Evolutionary conservation across 2,888 invertebrate species (phyloP).

Genomic region (Gastracanthus pulcherrimus): DNA sequence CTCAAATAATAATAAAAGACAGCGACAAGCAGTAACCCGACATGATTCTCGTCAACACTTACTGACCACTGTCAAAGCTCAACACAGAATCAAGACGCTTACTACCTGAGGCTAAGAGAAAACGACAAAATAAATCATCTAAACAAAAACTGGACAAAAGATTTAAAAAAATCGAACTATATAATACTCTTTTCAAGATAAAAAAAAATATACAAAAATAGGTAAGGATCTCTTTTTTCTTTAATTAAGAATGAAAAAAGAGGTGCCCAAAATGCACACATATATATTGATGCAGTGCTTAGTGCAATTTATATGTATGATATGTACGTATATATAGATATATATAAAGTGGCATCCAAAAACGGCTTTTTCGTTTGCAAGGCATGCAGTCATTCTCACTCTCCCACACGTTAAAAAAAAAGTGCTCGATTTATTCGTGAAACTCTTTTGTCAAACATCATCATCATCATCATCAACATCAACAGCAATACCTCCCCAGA

Average conservation of each 20-base stretch:
- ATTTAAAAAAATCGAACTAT: no score
- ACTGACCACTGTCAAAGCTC: no score
- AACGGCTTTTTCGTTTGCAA: conserved; percentile 74
- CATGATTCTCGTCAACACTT: no score
- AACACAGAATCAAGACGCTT: no score
- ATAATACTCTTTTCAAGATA: no score
- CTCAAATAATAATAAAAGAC: no score
- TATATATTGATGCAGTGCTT: conserved; percentile 78
- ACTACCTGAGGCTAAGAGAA: no score
- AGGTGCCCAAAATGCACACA: conserved; percentile 75
- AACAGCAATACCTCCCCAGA: no score
- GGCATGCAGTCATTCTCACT: conserved; percentile 78
- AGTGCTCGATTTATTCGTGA: conserved; percentile 21
- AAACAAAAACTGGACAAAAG: background rate
- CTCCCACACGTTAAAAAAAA: conserved; percentile 71
- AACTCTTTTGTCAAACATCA: background rate
- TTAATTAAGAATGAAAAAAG: conserved; percentile 36
- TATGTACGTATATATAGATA: conserved; percentile 74
- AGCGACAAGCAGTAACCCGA: no score
- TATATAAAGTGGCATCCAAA: conserved; percentile 74
- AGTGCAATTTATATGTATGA: conserved; percentile 77
- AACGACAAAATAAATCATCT: background rate
- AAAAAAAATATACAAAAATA: conserved; percentile 16
- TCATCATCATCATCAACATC: no score
- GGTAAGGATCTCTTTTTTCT: background rate